phyloP scores from a whole-genome alignment of 2,113 vertebrate genomes.

The Bagarius yarrelli region DNA sequence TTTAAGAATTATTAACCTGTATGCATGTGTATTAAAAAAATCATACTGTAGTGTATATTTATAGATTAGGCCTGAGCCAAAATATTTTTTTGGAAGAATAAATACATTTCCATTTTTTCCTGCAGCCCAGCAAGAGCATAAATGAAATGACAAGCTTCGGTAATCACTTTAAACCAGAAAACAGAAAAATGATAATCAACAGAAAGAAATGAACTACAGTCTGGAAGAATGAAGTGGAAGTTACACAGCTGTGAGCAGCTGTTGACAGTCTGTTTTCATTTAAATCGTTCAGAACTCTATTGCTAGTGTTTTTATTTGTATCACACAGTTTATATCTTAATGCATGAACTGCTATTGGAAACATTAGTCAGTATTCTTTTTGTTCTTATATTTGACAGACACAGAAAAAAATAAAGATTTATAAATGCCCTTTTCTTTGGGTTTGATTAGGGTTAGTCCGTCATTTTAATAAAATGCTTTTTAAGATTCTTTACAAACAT shows the following conservation, averaged over 20 bases:
- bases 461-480: too few species aligned
- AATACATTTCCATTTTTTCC: background rate
- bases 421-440: background rate
- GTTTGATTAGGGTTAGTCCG: too few species aligned
- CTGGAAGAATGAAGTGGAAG: background rate
- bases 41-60: background rate
- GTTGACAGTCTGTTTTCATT: background rate
- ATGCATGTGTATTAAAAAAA: background rate
- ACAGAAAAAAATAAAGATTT: constrained; percentile 5
- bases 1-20: background rate
- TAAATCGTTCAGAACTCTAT: background rate
- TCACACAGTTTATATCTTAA: background rate
- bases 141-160: background rate
- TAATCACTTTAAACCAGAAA: background rate
- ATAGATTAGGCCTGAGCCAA: background rate
- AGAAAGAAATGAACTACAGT: background rate
- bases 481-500: too few species aligned
- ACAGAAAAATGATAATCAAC: background rate
- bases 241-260: background rate
- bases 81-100: background rate
- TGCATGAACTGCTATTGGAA: background rate
- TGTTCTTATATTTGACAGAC: background rate
- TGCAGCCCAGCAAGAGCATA: constrained; percentile 6
- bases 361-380: too few species aligned
- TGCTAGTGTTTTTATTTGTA: background rate